Evolutionary conservation across 1,140 invertebrate genomes (phyloP), one percentile per base, ranked within the genome.

Genomic region (Drosophila neocordata): DNA sequence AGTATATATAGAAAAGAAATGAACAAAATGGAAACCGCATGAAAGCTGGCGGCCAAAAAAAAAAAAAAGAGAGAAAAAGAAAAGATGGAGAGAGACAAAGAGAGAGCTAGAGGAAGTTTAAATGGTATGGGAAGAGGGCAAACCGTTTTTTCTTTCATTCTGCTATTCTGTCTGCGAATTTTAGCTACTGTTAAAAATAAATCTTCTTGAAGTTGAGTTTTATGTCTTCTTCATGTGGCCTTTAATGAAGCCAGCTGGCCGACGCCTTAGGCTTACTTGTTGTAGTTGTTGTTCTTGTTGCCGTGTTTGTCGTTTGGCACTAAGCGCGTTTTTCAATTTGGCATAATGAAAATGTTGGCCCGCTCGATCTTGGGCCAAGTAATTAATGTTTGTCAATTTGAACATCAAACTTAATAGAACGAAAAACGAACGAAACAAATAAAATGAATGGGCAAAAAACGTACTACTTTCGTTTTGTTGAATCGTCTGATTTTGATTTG

Each of bases 381-480:
- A 85, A 85, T 87, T 85, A 85, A 85, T 87, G 67, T 78, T 85
- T 87, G 15, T 48, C 77, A 67, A 87, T 81, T 81, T 66, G 38
- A 38, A 68, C 69, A 67, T 67, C 65, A 64, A 77, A 74, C 63
- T 88, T 79, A 88, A 79, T 88, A 70, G 68, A 48, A 48, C 60
- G 73, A 37, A 44, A 37, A 37, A 63, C 77, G 56, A 2, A 51
- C 20, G 34, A 35, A 35, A 35, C 34, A 11, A 35, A 31, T 31
- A 31, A 31, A 31, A 5, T 31, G 27, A 31, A 31, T 31, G 27
- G 27, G 27, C 27, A 37, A 44, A 37, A 73, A 87, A 88, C 83
- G 79, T 80, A 88, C 82, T 82, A 87, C 78, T 83, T 82, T 82
- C 83, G 72, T 82, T 87, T 87, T 73, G 83, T 63, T 73, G 70